Conservation (phyloP, 2,888 invertebrate genomes). For the Diploptera punctata region DNA sequence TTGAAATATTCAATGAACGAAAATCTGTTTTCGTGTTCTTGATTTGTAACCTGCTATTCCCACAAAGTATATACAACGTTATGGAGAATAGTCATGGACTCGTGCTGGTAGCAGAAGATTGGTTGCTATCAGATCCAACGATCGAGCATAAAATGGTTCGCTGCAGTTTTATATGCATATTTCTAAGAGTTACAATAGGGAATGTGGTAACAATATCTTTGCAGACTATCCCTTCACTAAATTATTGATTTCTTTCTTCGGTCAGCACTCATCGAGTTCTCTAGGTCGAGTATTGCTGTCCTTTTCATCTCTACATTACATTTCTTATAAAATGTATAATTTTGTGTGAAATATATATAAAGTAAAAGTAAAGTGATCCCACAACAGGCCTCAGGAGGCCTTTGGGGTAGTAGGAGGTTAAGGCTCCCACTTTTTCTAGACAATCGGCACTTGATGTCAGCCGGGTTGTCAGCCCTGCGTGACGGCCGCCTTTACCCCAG, state of each 20-base stretch:
- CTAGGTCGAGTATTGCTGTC: too few relatives aligned
- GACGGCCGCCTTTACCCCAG: too few relatives aligned
- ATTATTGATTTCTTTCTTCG: slow-evolving; percentile 18
- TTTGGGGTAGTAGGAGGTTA: too few relatives aligned
- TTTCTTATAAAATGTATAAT: too few relatives aligned
- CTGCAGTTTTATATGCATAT: slow-evolving; percentile 10
- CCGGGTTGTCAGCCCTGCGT: too few relatives aligned
- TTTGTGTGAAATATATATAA: too few relatives aligned
- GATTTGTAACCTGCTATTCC: not conserved
- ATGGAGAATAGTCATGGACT: not conserved
- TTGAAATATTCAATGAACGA: not conserved
- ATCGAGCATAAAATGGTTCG: not conserved
- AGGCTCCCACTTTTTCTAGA: too few relatives aligned
- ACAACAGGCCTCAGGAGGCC: too few relatives aligned
- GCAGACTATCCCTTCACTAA: not conserved
- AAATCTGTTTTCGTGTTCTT: not conserved
- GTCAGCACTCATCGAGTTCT: too few relatives aligned
- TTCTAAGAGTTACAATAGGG: slow-evolving; percentile 1
- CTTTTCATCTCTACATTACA: too few relatives aligned
- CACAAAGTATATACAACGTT: not conserved
- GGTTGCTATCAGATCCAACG: not conserved
- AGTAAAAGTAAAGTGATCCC: too few relatives aligned
- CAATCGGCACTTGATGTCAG: too few relatives aligned
- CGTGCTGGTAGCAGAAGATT: not conserved
- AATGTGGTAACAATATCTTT: not conserved